Base-by-base conservation (phyloP, 2,888 invertebrate genomes). In the Taphrorychus bicolor region DNA sequence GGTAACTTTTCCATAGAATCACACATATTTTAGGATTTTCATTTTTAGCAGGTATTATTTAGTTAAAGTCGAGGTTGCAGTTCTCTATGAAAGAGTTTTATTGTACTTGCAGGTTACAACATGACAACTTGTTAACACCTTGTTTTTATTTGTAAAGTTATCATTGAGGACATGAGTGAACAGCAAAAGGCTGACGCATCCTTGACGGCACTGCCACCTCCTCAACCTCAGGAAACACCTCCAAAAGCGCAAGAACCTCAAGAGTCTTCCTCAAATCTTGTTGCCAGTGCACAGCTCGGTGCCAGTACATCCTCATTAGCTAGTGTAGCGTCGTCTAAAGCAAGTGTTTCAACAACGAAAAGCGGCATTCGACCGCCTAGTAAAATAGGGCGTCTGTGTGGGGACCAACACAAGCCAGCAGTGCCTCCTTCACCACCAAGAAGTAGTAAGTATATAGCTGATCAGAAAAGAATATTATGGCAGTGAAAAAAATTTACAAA, bases 371-470 rank as follows among this genome's bases (percentile, higher is more conserved):
- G 87, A 75, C 88, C 84, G 57, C 89, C 89, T 14, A 75, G 74
- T 49, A 89, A 89, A 82, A 90, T 91, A 77, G 89, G 89, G 66
- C 83, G 90, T 72, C 85, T 88, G 41, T 89, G 90, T 73, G 85
- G 87, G 62, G 83, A 86, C 68, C 89, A 89, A 5, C 89, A 90
- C 80, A 89, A 89, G 70, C 87, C 88, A n/a, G 81, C 90, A 61
- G 89, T 90, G 24, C 84, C 87, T 66, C 87, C 81, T 41, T 80
- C 81, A 41, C 72, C 78, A 3, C 77, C 77, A 73, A 80, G 82
- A 81, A 80, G 81, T 82, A 75, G 82, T 82, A 81, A 66, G 62
- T 54, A 18, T 24, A 14, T 54, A 52, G 1, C 5, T 51, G 45
- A 17, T 32, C 7, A 32, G 32, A 32, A 32, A n/a, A n/a, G n/a